Base-by-base conservation (phyloP, 2,797 vertebrate genomes). In the Champsocephalus esox region DNA sequence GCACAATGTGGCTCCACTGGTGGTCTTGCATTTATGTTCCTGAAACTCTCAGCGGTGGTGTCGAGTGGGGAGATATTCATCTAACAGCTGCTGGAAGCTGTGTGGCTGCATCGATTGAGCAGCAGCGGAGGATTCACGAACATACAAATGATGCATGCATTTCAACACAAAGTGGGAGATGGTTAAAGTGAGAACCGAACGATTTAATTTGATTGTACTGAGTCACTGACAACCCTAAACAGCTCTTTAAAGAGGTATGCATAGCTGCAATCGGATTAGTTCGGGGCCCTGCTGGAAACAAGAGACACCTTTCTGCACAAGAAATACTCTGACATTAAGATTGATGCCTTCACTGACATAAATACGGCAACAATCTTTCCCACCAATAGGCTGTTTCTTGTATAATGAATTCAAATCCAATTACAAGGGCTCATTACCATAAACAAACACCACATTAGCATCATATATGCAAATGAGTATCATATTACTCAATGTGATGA, bases 371-470 rank as follows among this genome's bases (percentile, higher is more conserved):
- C 60, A 0, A 17, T 34, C 3, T 54, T 74, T 79, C 38, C 66
- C 51, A 70, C 55, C 60, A 70, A 56, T 80, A 19, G 60, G 32
- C 61, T 51, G 34, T 83, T 88, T 67, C 67, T 67, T 65, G 59
- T 73, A 38, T 79, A 66, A 86, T 86, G 41, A 89, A 89, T 90
- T 86, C 81, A 88, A 89, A 87, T 86, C 85, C 66, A 91, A 89
- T 91, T 86, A 88, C 72, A 75, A 78, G 71, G 62, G 24, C 84
- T 86, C 75, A 88, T 88, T 91, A 87, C 70, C 21, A 32, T 82
- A 92, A 89, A 90, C 75, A 92, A 92, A 91, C 83, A 88, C 48
- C 58, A 68, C 79, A 90, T 91, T 88, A 91, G 77, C 83, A 89
- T 89, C 24, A 80, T 55, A 79, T 70, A 87, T 91, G 87, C 77